These are phyloP conservation scores for Phycodurus eques DNA, from an alignment of 2,113 vertebrate species.

Conservation along the genomic window DNA sequence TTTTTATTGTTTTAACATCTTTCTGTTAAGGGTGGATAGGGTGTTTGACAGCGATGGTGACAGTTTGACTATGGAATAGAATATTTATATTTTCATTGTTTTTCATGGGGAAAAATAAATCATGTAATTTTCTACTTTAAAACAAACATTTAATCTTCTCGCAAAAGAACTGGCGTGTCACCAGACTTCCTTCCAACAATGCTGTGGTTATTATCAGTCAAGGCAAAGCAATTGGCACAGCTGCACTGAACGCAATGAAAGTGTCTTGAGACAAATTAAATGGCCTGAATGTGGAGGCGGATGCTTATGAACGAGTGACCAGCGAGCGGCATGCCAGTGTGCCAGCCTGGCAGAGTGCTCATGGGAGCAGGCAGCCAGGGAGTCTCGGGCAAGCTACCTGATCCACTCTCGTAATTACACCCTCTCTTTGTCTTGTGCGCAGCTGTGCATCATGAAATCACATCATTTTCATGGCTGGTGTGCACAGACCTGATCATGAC, in stretches of 20 bases:
- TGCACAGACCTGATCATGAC: constrained; percentile 12
- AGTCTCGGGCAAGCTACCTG: constrained; percentile 65
- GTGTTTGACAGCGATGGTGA: neutral
- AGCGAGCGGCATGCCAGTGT: constrained; percentile 44
- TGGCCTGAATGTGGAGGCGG: constrained; percentile 36
- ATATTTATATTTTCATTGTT: neutral
- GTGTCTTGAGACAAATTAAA: constrained; percentile 43
- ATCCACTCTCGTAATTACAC: constrained; percentile 34
- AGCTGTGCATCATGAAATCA: constrained; percentile 33
- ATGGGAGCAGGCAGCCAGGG: constrained; percentile 55
- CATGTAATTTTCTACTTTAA: neutral
- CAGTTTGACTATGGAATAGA: neutral
- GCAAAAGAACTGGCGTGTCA: constrained; percentile 20
- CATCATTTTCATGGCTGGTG: constrained; percentile 3
- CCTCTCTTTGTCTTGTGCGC: constrained; percentile 25
- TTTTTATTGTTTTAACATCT: too few species aligned
- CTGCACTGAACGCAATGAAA: constrained; percentile 3
- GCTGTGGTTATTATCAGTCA: constrained; percentile 21
- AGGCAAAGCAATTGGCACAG: constrained; percentile 15
- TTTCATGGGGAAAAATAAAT: neutral
- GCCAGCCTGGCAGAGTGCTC: constrained; percentile 47
- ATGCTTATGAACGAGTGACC: constrained; percentile 48
- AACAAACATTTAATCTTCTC: neutral
- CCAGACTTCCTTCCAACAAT: constrained; percentile 30
- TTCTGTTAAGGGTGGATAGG: too few species aligned